These are phyloP conservation scores for Gerris buenoi DNA, from an alignment of 1,140 invertebrate genomes.

Conservation along the genomic window DNA sequence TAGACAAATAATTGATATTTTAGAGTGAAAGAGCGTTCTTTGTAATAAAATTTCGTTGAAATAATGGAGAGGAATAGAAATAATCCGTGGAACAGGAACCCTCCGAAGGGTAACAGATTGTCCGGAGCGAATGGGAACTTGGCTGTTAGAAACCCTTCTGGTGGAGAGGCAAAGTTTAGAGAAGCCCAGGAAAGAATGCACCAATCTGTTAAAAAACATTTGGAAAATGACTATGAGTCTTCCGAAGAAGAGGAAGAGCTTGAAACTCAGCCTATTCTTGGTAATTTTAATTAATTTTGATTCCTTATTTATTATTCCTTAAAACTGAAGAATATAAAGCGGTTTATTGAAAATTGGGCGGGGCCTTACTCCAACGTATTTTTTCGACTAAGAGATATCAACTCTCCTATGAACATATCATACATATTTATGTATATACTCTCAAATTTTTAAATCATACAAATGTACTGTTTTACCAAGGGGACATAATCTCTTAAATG, in stretches of 20 bases:
- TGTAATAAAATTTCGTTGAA: too few species aligned
- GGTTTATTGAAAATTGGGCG: not conserved
- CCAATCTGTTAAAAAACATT: constrained; percentile 39
- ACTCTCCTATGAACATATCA: too few species aligned
- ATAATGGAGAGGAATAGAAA: not conserved
- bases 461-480: too few species aligned
- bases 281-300: constrained; percentile 29
- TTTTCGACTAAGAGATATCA: too few species aligned
- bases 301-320: not conserved
- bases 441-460: too few species aligned
- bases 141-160: not conserved
- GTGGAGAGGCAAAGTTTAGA: constrained; percentile 20
- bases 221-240: constrained; percentile 36
- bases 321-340: not conserved
- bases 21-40: too few species aligned
- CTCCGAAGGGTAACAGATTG: not conserved
- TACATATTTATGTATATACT: constrained; percentile 9
- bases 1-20: too few species aligned
- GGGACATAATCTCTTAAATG: too few species aligned
- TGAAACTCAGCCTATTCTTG: constrained; percentile 34
- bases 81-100: constrained; percentile 6
- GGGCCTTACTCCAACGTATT: too few species aligned
- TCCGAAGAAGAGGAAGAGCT: constrained; percentile 35
- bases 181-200: constrained; percentile 41
- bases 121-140: not conserved